phyloP scores from a whole-genome alignment of 2,888 invertebrate species.

The Tetheella fluctuosa region DNA sequence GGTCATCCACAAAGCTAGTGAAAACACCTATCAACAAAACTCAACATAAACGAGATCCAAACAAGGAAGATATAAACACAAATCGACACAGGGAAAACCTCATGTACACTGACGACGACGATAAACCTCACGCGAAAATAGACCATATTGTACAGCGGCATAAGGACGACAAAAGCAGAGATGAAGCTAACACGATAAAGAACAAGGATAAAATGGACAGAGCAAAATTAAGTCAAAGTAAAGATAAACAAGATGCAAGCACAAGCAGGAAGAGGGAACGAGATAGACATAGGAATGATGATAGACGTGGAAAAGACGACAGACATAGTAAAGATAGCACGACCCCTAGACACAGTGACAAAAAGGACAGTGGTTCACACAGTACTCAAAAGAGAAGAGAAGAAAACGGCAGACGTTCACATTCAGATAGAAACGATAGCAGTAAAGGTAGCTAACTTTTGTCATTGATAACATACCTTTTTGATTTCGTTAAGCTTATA shows the following conservation, averaged over 20 bases:
- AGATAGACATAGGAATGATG: neutral
- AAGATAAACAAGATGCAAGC: constrained; percentile 9
- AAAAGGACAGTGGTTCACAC: neutral
- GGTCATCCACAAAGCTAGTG: constrained; percentile 56
- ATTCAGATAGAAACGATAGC: neutral
- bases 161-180: constrained; percentile 46
- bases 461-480: neutral
- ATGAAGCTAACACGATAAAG: constrained; percentile 17
- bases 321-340: neutral
- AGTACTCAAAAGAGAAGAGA: neutral
- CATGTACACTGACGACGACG: constrained; percentile 76
- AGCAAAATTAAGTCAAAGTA: neutral
- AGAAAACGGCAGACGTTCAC: neutral
- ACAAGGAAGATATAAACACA: constrained; percentile 10
- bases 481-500: neutral
- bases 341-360: neutral
- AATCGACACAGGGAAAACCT: constrained; percentile 67
- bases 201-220: constrained; percentile 16
- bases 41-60: neutral
- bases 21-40: constrained; percentile 55
- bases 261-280: constrained; percentile 1
- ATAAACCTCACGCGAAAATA: constrained; percentile 64
- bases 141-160: constrained; percentile 69
- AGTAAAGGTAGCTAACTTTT: neutral
- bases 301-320: neutral